These are phyloP conservation scores for Sesia apiformis DNA, from an alignment of 2,888 invertebrate genomes.

Conservation along the genomic window DNA sequence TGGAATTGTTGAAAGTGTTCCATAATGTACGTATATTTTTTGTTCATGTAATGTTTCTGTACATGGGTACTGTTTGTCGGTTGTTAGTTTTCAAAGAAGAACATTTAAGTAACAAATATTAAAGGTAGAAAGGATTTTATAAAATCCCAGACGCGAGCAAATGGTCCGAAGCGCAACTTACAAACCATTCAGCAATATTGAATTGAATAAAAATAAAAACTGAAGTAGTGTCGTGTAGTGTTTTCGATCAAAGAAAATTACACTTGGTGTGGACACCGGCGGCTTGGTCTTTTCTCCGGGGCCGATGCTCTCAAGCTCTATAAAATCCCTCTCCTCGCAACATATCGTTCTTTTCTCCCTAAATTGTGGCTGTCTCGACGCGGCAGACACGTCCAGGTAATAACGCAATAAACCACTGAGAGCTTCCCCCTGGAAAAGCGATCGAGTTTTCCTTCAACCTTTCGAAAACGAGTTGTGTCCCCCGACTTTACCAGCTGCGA, in stretches of 20 bases:
- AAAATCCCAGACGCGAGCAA: neutral
- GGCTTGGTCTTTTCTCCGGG: constrained; percentile 50
- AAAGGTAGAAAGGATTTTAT: too few relatives aligned
- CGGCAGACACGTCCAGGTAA: constrained; percentile 72
- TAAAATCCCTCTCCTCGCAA: constrained; percentile 66
- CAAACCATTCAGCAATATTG: constrained; percentile 47
- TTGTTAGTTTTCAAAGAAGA: too few relatives aligned
- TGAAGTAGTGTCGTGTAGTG: constrained; percentile 46
- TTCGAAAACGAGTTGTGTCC: constrained; percentile 63
- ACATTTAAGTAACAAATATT: too few relatives aligned
- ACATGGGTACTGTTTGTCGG: too few relatives aligned
- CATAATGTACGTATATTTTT: too few relatives aligned
- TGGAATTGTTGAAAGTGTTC: too few relatives aligned
- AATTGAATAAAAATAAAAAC: constrained; percentile 63
- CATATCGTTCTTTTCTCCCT: constrained; percentile 67
- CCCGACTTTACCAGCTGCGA: constrained; percentile 40
- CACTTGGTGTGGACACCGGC: constrained; percentile 41
- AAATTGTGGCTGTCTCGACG: constrained; percentile 69
- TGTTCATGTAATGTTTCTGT: too few relatives aligned
- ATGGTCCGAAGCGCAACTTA: constrained; percentile 26
- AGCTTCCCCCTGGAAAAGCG: constrained; percentile 70
- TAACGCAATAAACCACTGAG: constrained; percentile 74
- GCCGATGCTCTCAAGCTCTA: constrained; percentile 43
- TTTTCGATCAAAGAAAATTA: constrained; percentile 70
- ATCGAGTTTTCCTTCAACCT: constrained; percentile 71